Conservation (phyloP, 2,888 invertebrate genomes). For the Coleophora deauratella region DNA sequence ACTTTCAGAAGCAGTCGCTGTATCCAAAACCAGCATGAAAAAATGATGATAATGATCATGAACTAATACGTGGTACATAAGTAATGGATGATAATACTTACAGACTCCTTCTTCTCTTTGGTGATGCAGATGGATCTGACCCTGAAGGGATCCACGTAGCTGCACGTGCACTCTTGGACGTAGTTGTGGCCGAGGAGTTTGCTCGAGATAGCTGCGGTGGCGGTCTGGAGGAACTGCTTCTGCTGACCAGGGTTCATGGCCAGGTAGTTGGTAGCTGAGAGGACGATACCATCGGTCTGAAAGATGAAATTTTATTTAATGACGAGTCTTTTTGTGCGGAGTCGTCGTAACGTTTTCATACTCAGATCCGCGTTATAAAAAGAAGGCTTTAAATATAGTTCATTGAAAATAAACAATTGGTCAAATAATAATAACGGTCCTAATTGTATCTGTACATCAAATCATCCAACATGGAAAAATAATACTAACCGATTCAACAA, state of each 20-base stretch:
- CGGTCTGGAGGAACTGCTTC: conserved; percentile 76
- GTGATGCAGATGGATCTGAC: conserved; percentile 45
- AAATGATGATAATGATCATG: too few species aligned
- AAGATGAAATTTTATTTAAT: neutral
- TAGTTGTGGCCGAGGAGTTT: conserved; percentile 42
- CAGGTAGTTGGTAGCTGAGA: conserved; percentile 76
- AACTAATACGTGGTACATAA: too few species aligned
- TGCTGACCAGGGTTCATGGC: conserved; percentile 69
- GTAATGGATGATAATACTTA: conserved; percentile 26
- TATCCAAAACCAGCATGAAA: too few species aligned
- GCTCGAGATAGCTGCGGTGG: conserved; percentile 56
- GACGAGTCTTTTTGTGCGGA: neutral
- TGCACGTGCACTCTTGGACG: conserved; percentile 61
- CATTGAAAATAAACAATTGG: neutral
- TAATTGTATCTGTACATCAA: neutral
- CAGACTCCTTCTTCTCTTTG: conserved; percentile 50
- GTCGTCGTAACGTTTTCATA: too few species aligned
- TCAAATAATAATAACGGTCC: neutral
- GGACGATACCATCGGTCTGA: conserved; percentile 78
- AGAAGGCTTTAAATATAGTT: neutral
- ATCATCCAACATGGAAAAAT: neutral
- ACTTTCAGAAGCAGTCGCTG: too few species aligned
- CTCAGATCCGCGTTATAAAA: too few species aligned
- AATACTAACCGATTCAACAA: conserved; percentile 75
- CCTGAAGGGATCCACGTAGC: conserved; percentile 39